Evolutionary conservation across 2,113 vertebrate species (phyloP).

Genomic region (Amazona guildingii): DNA sequence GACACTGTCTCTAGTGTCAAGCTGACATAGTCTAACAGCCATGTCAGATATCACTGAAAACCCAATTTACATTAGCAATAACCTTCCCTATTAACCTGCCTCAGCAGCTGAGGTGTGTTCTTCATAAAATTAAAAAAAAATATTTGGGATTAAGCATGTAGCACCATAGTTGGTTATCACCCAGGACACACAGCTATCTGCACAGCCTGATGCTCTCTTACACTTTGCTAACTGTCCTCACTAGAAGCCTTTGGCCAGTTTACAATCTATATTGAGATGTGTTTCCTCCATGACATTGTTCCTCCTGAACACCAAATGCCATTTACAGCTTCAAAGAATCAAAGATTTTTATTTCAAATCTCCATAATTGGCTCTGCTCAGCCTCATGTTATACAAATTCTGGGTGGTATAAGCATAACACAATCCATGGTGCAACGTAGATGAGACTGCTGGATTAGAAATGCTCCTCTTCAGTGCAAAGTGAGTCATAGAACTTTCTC

Average conservation of each 20-base stretch:
- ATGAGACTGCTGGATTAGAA: not conserved
- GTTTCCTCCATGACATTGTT: not conserved
- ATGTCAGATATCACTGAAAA: not conserved
- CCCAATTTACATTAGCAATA: not conserved
- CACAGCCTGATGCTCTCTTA: not conserved
- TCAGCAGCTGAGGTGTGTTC: accelerated
- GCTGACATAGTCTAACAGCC: not conserved
- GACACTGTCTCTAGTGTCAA: not conserved
- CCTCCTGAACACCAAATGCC: not conserved
- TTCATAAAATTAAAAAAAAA: not conserved
- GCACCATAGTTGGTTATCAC: not conserved
- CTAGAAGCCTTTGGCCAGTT: not conserved
- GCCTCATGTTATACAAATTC: not conserved
- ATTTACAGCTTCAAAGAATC: not conserved
- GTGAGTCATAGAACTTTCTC: not conserved
- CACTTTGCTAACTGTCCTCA: not conserved
- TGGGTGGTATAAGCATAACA: not conserved
- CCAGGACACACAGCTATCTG: not conserved
- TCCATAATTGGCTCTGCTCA: not conserved
- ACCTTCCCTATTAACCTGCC: not conserved
- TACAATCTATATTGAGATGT: not conserved
- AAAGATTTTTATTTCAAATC: not conserved
- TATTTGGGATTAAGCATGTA: not conserved
- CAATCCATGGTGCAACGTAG: accelerated
- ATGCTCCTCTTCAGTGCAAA: not conserved